Base-by-base conservation (phyloP, 1,140 invertebrate species). In the Diorhabda carinulata region DNA sequence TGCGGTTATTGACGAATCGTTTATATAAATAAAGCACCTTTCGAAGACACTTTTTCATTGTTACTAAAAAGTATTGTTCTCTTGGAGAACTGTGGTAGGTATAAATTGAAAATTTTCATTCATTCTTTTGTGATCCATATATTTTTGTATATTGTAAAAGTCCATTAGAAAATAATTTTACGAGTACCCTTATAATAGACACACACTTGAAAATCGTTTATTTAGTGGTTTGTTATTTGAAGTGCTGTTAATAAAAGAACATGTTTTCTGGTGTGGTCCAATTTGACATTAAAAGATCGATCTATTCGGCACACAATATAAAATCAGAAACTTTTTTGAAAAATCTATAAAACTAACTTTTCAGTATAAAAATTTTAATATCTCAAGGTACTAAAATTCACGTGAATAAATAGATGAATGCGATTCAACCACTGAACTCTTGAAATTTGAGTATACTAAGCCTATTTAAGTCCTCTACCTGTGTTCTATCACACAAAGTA, bases 71-170 rank as follows among this genome's bases (percentile, higher is more conserved):
- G 67, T 61, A 67, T 70, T 72, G 67, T 71, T 64, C 56, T 71
- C 68, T 68, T 68, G 5, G 61, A 68, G 71, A 63, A 62, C 68
- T 75, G 73, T 72, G 70, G 73, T 75, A 71, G 73, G 73, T 74
- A 74, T 71, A 74, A 72, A 69, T 64, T 69, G 67, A 66, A 65
- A 64, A 74, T 68, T 66, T 67, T 69, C 62, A 64, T 70, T 66
- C 56, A 68, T 67, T 69, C 65, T 41, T 61, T 61, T 61, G 64
- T 72, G 71, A 69, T 70, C 71, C 60, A 70, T 67, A 65, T 62
- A 57, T 70, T 72, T 69, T 56, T 56, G 41, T 67, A 10, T 56
- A 43, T 59, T 60, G 65, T 59, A 4, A 57, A 6, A 57, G 52
- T 65, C 45, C 25, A 65, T 65, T 65, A n/a, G 40, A 62, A 41